Base-by-base conservation (phyloP, 2,113 vertebrate genomes). In the Hystrix cristata region DNA sequence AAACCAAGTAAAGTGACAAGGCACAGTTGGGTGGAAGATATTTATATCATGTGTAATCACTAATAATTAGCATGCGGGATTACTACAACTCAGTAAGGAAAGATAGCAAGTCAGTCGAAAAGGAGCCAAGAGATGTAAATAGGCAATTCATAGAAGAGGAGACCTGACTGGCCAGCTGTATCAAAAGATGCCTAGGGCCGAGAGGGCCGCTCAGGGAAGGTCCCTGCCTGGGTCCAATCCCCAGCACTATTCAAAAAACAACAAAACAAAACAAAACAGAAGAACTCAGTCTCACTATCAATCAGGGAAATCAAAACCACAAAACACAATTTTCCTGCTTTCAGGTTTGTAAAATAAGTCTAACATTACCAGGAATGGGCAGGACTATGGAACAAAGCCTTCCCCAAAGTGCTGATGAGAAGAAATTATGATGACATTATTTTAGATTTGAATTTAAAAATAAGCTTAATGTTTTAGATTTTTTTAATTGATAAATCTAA, bases 401-500 rank as follows among this genome's bases (percentile, higher is more conserved):
- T 51, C 14, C 27, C 55, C 65, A 71, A 78, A 79, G 38, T 51
- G 10, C 34, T 83, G 16, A 13, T 87, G 31, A 60, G 51, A 91
- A 83, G 90, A 94, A 38, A 65, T 80, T 34, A 34, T 69, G 34
- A 48, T 34, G 67, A 59, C 43, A 67, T 46, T 74, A 43, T 62
- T 95, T 95, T n/a, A 81, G 92, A 69, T 38, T 62, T 76, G 18
- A 74, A 6, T 94, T 87, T 83, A 78, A 53, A 78, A 89, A 60
- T 74, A 51, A 84, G 60, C 34, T 34, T 34, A 86, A 89, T 84
- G 84, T 84, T 96, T 87, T 60, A 87, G 43, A n/a, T 79, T 84
- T 46, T 89, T 90, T 87, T 74, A 27, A 27, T 53, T 92, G 13
- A 57, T 79, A 71, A 92, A 94, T 62, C n/a, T 87, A 91, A 89